A percentile compares a stretch with the other conserved stretches of the same genome.
Conservation (phyloP, 1,140 invertebrate species). For the Caligus rogercresseyi region DNA sequence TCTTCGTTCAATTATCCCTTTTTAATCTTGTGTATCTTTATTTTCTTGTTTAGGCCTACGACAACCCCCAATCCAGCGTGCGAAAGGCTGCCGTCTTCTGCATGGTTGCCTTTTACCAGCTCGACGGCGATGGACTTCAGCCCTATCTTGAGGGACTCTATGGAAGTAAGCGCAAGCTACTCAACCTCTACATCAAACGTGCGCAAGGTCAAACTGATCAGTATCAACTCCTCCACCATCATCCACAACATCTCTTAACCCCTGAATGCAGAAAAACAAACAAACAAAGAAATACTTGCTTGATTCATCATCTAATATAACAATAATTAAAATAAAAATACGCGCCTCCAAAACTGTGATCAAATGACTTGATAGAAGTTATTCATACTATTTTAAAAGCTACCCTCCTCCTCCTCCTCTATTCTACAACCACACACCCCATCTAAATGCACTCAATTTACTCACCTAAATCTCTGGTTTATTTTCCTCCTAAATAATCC, state of each 20-base stretch:
- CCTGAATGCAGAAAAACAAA: background rate
- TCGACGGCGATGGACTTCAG: conserved; percentile 63
- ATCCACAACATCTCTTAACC: too few relatives aligned
- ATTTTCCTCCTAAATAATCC: too few relatives aligned
- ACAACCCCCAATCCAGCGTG: conserved; percentile 65
- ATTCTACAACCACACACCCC: too few relatives aligned
- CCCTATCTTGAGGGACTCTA: conserved; percentile 57
- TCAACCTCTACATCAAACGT: conserved; percentile 52
- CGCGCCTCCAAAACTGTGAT: background rate
- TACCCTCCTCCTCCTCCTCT: too few relatives aligned
- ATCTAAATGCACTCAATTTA: too few relatives aligned
- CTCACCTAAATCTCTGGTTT: background rate
- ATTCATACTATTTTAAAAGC: background rate
- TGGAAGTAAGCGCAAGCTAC: conserved; percentile 59
- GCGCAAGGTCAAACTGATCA: conserved; percentile 28
- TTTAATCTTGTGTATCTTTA: conserved; percentile 21
- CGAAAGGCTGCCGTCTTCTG: conserved; percentile 85
- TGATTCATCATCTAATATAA: background rate
- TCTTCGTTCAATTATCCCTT: too few relatives aligned
- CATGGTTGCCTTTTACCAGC: conserved; percentile 74
- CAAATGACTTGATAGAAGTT: background rate
- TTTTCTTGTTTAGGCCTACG: conserved; percentile 49
- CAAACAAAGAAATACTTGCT: too few relatives aligned
- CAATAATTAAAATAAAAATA: background rate
- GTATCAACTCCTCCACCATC: too few relatives aligned